Percentiles rank a stretch among this genome's conserved stretches.
Conservation (phyloP, 2,888 invertebrate genomes). For the Agrochola macilenta region DNA sequence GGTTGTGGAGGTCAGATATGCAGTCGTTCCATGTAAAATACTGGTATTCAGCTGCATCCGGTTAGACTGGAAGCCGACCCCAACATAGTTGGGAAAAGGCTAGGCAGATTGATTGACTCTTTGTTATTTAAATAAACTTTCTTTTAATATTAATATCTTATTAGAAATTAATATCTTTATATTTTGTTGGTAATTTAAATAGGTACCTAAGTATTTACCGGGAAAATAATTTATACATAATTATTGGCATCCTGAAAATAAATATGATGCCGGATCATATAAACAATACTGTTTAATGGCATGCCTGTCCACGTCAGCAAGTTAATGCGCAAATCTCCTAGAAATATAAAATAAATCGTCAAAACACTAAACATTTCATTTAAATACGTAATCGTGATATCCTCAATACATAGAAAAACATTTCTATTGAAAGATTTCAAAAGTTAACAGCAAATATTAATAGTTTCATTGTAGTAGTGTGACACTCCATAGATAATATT, state of each 20-base stretch:
- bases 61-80: too few relatives aligned
- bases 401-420: not conserved
- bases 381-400: constrained; percentile 2
- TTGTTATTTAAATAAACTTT: too few relatives aligned
- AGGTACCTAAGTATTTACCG: not conserved
- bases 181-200: too few relatives aligned
- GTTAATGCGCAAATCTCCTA: constrained; percentile 17
- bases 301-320: constrained; percentile 13
- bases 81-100: too few relatives aligned
- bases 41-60: too few relatives aligned
- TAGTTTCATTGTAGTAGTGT: not conserved
- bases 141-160: too few relatives aligned
- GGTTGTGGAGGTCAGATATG: too few relatives aligned
- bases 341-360: constrained; percentile 16
- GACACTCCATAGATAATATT: not conserved
- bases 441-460: not conserved
- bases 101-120: too few relatives aligned
- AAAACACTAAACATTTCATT: constrained; percentile 8
- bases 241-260: not conserved
- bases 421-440: not conserved
- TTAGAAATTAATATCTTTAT: too few relatives aligned
- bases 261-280: not conserved
- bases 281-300: constrained; percentile 6
- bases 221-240: not conserved
- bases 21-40: too few relatives aligned